Base-by-base conservation (phyloP, 2,113 vertebrate species). In the Nicator chloris region DNA sequence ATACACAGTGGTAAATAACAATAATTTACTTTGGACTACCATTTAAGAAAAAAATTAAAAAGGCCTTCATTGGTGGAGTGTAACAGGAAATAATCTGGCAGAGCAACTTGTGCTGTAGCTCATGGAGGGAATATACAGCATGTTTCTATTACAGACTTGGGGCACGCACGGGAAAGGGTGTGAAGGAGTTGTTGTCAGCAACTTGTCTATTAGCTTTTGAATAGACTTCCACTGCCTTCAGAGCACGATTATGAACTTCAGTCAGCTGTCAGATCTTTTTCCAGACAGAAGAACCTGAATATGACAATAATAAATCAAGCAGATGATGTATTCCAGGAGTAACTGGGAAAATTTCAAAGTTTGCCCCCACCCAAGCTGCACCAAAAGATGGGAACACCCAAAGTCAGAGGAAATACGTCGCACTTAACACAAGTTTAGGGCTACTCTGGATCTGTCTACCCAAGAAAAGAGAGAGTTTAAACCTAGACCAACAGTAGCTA, bases 171-270 rank as follows among this genome's bases (percentile, higher is more conserved):
- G 66, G 42, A 75, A 88, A 75, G 91, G 64, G 96, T 83, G 92
- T 40, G 82, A 95, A 96, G 94, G 72, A 95, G 21, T 31, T 83
- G 84, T 92, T 96, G 94, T 96, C 95, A 97, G 86, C 94, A 90
- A 27, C 92, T 93, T 86, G 90, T 95, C 95, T 90, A 13, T 90
- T 71, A 57, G 85, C 76, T 82, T 96, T 93, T 83, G 49, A 91
- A 27, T 81, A 92, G 61, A 70, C 60, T 93, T 94, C 93, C 56
- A 92, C 71, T 90, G 82, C 82, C 94, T 88, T 94, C 66, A 65
- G 53, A 93, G 66, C 20, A 71, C 3, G 3, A 92, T 59, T 86
- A 86, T 39, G 88, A 92, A 93, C 71, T 71, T 92, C 89, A 84
- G 60, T 88, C 64, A 84, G 35, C 69, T 82, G 82, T 93, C 90